Evolutionary conservation across 1,140 invertebrate genomes (phyloP), one percentile per base, ranked within the genome.

Genomic region (Drosophila nikananu): DNA sequence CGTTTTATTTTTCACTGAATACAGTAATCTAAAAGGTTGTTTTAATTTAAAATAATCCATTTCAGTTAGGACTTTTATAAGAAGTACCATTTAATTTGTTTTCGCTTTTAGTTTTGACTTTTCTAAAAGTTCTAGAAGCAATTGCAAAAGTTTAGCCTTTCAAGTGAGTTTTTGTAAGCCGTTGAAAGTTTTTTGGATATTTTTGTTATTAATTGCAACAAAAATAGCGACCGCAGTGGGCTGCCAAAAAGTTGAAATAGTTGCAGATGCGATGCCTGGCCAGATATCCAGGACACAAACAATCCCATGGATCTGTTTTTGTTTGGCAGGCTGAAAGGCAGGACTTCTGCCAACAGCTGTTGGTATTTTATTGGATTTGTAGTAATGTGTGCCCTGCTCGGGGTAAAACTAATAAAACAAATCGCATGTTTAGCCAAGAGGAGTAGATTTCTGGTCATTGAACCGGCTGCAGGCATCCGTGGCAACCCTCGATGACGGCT

Each of bases 381-480:
- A n/a, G 48, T 27, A 51, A 27, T 27, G 17, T 60, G 60, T 67
- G 44, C 62, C 63, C 39, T 54, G 44, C 49, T 35, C 30, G 17
- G 27, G 46, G 63, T n/a, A 80, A 87, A 83, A 86, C 84, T 89
- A 89, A 86, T 86, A 86, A 89, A 86, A 86, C 84, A 86, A 89
- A 86, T 89, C 84, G 80, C 83, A 86, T 89, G 84, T 89, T 82
- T 82, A 71, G 80, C 82, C 82, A 84, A 82, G 66, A 76, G 59
- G 59, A 59, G 63, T 81, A 59, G 74, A 84, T 86, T 73, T 75
- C 66, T 77, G 83, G 84, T 89, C 83, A 89, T 80, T 89, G 83
- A 86, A 86, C 83, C 68, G 42, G 54, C 54, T 55, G 54, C 54
- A 55, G 49, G 25, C 58, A 35, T 55, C 37, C 60, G 27, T 67